A percentile compares a stretch with the other conserved stretches of the same genome.
These are phyloP conservation scores for Lomographa bimaculata DNA, from an alignment of 2,888 invertebrate genomes.

Conservation along the genomic window DNA sequence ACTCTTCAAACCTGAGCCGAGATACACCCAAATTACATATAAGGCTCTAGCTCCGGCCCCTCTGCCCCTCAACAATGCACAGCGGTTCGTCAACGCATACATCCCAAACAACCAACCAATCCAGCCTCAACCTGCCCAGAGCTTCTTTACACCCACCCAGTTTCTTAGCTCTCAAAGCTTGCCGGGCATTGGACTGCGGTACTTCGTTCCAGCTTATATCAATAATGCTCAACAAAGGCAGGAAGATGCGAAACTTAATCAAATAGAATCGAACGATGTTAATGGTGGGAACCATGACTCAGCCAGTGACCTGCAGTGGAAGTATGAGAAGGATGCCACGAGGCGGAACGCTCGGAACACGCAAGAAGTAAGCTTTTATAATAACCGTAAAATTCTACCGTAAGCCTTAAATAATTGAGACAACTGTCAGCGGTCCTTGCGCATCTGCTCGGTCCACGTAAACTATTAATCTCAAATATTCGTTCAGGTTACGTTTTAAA, in stretches of 20 bases:
- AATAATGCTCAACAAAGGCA: constrained; percentile 49
- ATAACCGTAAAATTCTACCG: no score
- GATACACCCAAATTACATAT: constrained; percentile 67
- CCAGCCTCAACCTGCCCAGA: constrained; percentile 41
- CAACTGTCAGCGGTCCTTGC: no score
- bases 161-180: constrained; percentile 65
- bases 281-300: constrained; percentile 47
- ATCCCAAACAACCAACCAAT: constrained; percentile 51
- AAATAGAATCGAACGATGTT: constrained; percentile 59
- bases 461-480: no score
- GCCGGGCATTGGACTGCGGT: constrained; percentile 69
- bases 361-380: constrained; percentile 59
- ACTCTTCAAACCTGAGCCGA: constrained; percentile 66
- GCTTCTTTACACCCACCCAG: constrained; percentile 58
- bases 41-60: constrained; percentile 47
- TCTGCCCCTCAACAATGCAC: constrained; percentile 58
- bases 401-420: no score
- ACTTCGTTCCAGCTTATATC: constrained; percentile 62
- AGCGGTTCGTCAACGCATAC: constrained; percentile 72
- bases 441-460: no score
- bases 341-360: constrained; percentile 56
- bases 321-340: constrained; percentile 65
- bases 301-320: constrained; percentile 64
- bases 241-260: constrained; percentile 66
- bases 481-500: no score